Conservation (phyloP, 2,888 invertebrate genomes). For the Scaptomyza cyrtandrae region DNA sequence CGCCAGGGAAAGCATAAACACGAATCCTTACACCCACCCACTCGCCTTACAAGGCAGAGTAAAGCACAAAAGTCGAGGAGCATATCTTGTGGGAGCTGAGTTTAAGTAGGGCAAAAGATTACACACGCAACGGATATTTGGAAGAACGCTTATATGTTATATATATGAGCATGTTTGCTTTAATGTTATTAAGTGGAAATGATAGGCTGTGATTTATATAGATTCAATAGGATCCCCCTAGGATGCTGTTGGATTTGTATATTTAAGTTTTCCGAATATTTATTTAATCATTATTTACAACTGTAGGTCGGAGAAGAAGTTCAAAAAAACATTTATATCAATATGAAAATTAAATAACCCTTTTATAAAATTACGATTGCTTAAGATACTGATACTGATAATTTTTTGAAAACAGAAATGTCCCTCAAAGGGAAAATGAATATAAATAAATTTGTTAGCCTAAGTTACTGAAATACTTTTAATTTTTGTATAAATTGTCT, state of each 20-base stretch:
- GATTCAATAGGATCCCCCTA: background rate
- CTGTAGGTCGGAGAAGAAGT: no score
- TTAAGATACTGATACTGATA: no score
- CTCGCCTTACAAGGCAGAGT: background rate
- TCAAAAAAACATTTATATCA: no score
- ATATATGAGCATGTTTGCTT: background rate
- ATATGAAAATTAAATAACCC: no score
- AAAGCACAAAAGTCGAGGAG: background rate
- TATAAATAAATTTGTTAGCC: no score
- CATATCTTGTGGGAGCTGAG: background rate
- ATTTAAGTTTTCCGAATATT: background rate
- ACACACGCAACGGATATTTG: conserved; percentile 7
- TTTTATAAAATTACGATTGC: no score
- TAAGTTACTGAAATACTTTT: no score
- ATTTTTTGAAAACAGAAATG: no score
- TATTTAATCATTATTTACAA: no score
- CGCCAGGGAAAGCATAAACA: conserved; percentile 14
- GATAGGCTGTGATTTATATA: conserved; percentile 6
- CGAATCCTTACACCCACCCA: background rate
- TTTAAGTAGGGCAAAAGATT: conserved; percentile 18
- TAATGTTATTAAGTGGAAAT: conserved; percentile 8
- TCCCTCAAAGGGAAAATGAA: no score
- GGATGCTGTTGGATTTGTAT: background rate
- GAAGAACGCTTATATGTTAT: background rate
- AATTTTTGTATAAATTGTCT: no score